Conservation (phyloP, 2,888 invertebrate species). For the Melitaea athalia region DNA sequence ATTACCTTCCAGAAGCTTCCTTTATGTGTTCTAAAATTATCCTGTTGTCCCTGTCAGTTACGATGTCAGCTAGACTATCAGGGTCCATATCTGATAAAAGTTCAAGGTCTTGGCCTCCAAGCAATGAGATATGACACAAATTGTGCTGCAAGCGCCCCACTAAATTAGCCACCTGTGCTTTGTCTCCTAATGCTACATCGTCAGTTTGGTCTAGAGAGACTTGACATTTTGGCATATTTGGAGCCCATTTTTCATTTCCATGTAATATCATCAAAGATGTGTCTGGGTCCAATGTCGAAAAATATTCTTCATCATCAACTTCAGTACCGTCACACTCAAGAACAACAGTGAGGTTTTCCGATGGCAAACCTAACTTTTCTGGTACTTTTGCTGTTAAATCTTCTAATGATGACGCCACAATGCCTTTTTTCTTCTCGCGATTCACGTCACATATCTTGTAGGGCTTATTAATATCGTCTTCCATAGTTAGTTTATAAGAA, state of each 20-base stretch:
- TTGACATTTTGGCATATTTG: conserved; percentile 84
- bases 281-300: conserved; percentile 93
- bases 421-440: conserved; percentile 90
- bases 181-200: conserved; percentile 75
- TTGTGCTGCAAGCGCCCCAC: conserved; percentile 91
- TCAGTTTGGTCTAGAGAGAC: conserved; percentile 84
- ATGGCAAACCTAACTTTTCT: conserved; percentile 86
- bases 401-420: conserved; percentile 90
- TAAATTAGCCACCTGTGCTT: conserved; percentile 86
- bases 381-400: conserved; percentile 89
- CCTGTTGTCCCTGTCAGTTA: conserved; percentile 87
- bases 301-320: conserved; percentile 97
- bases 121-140: conserved; percentile 91
- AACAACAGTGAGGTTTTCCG: conserved; percentile 88
- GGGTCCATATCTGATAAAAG: conserved; percentile 94
- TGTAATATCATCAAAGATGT: conserved; percentile 92
- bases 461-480: conserved; percentile 84
- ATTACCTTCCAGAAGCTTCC: conserved; percentile 90
- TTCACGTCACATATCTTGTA: conserved; percentile 91
- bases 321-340: conserved; percentile 96
- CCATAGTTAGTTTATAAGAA: conserved; percentile 64
- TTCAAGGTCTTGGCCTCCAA: conserved; percentile 92
- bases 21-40: conserved; percentile 90
- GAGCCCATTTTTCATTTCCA: conserved; percentile 89
- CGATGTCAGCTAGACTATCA: conserved; percentile 91